Evolutionary conservation across 2,888 invertebrate species (phyloP).

Genomic region (Pyrocoelia pectoralis): DNA sequence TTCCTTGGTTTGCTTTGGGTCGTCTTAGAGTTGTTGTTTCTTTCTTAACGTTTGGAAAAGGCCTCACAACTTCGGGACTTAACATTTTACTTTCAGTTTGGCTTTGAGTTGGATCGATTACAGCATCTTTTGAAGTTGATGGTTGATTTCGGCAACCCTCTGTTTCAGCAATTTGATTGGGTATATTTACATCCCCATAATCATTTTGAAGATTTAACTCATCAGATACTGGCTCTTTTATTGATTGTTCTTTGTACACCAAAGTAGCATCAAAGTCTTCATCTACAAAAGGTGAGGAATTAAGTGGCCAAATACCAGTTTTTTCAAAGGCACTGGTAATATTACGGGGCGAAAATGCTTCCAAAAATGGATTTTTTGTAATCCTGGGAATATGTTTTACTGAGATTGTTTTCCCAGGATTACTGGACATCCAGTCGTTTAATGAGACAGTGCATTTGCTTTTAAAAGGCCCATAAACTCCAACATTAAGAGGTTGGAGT

Average conservation of each 20-base stretch:
- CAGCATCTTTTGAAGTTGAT: neutral
- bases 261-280: neutral
- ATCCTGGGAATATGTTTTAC: conserved; percentile 50
- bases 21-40: neutral
- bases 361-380: conserved; percentile 43
- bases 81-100: neutral
- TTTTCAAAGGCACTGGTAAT: conserved; percentile 50
- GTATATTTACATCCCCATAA: neutral
- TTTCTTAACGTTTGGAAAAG: too few relatives aligned
- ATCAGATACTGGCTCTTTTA: conserved; percentile 16
- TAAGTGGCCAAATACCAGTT: conserved; percentile 49
- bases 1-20: neutral
- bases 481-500: conserved; percentile 51
- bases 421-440: conserved; percentile 49
- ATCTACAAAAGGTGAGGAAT: conserved; percentile 15
- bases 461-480: conserved; percentile 49
- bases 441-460: conserved; percentile 45
- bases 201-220: conserved; percentile 38
- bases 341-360: conserved; percentile 49
- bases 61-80: too few relatives aligned
- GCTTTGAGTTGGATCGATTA: neutral
- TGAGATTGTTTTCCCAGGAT: conserved; percentile 50
- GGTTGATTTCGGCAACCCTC: neutral
- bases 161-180: neutral
- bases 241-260: too few relatives aligned